A percentile compares a stretch with the other conserved stretches of the same genome.
Conservation (phyloP, 2,113 vertebrate species). For the Xerus inauris region DNA sequence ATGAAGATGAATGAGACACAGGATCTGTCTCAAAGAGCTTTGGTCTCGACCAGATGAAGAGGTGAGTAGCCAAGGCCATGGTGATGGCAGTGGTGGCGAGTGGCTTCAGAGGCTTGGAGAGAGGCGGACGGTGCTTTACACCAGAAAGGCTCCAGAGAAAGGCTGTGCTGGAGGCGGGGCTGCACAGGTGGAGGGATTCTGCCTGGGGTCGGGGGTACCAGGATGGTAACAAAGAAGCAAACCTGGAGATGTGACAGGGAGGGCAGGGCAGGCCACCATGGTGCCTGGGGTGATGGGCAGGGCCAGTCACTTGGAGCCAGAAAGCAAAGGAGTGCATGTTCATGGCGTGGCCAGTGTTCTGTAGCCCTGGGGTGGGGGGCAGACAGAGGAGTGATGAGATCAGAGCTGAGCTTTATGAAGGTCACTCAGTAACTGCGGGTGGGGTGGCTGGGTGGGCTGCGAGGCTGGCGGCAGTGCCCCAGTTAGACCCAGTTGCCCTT, state of each 20-base stretch:
- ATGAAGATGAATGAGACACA: background rate
- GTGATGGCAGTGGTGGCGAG: background rate
- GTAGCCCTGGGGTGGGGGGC: background rate
- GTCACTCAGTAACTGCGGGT: accelerated
- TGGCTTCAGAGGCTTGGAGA: background rate
- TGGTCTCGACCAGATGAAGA: background rate
- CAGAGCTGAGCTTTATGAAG: background rate
- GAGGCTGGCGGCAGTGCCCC: background rate
- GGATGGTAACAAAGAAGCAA: background rate
- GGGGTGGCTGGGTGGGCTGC: background rate
- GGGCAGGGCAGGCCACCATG: accelerated
- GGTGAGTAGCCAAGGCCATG: accelerated
- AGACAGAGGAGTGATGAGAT: background rate
- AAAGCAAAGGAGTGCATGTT: accelerated
- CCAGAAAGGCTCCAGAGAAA: background rate
- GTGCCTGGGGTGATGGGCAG: background rate
- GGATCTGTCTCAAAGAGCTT: background rate
- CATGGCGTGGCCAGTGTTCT: background rate
- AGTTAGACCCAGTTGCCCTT: background rate
- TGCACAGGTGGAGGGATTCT: background rate
- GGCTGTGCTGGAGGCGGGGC: background rate
- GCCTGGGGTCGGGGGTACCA: no score
- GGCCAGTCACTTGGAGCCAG: background rate
- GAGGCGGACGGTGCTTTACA: background rate
- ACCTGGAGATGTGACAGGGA: background rate